These are phyloP conservation scores for Magallana ariakensis DNA, from an alignment of 1,140 invertebrate genomes.

Conservation along the genomic window DNA sequence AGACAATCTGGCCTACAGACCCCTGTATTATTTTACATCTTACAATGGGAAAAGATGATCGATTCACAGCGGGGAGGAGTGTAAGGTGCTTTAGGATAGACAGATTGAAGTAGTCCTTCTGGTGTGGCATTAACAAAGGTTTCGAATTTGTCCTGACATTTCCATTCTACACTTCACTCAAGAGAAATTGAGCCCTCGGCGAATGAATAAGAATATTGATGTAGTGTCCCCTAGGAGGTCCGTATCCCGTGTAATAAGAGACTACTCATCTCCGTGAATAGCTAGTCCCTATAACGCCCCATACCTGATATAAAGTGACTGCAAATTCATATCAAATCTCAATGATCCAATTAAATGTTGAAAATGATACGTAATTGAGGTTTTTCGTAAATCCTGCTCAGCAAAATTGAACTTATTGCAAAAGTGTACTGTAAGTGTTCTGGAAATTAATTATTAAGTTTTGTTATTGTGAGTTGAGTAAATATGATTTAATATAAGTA, in stretches of 20 bases:
- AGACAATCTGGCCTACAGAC: not conserved
- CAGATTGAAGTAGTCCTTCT: not conserved
- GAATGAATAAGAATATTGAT: not conserved
- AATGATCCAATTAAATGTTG: too few species aligned
- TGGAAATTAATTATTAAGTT: too few species aligned
- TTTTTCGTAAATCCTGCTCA: too few species aligned
- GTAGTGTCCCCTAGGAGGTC: not conserved
- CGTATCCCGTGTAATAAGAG: not conserved
- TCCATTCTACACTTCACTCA: not conserved
- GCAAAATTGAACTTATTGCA: too few species aligned
- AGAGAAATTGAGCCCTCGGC: not conserved
- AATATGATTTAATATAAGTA: not conserved
- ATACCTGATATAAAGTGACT: too few species aligned
- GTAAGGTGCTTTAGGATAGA: not conserved
- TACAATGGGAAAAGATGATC: not conserved
- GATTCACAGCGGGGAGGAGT: not conserved
- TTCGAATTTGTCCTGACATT: not conserved
- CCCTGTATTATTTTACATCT: slow-evolving; percentile 21
- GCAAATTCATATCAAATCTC: too few species aligned
- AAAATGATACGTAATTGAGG: too few species aligned
- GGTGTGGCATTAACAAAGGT: not conserved
- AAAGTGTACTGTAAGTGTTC: too few species aligned
- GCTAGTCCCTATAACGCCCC: too few species aligned
- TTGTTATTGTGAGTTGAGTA: not conserved
- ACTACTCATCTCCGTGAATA: not conserved